phyloP scores from a whole-genome alignment of 2,888 invertebrate genomes.

The Pterobdella sp. region DNA sequence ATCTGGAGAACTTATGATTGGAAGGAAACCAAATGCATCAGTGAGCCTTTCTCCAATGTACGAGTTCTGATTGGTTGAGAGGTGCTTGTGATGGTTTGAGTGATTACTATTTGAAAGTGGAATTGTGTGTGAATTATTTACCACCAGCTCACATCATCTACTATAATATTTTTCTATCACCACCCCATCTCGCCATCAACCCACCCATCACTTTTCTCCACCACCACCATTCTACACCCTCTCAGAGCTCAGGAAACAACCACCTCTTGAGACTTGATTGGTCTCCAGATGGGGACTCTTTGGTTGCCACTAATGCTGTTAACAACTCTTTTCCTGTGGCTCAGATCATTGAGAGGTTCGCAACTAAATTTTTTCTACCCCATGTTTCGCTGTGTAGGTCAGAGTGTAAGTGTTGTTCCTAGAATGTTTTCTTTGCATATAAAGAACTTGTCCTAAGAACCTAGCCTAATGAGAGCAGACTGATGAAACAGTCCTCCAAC shows the following conservation, averaged over 20 bases:
- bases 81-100: neutral
- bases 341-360: slow-evolving; percentile 71
- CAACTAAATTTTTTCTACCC: too few relatives aligned
- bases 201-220: neutral
- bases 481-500: too few relatives aligned
- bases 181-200: neutral
- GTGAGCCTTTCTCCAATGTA: slow-evolving; percentile 80
- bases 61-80: neutral
- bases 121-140: neutral
- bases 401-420: too few relatives aligned
- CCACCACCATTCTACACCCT: neutral
- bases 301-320: slow-evolving; percentile 96
- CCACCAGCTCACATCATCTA: neutral
- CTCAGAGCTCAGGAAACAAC: slow-evolving; percentile 67
- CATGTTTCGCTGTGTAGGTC: too few relatives aligned
- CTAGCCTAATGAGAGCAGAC: too few relatives aligned
- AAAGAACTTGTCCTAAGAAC: too few relatives aligned
- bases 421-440: too few relatives aligned
- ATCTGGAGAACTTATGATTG: slow-evolving; percentile 91
- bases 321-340: slow-evolving; percentile 96
- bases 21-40: slow-evolving; percentile 76
- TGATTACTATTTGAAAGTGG: neutral
- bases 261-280: slow-evolving; percentile 84
- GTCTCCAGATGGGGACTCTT: slow-evolving; percentile 93
- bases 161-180: neutral